Base-by-base conservation (phyloP, 1,140 invertebrate genomes). In the Drosophila murphyi region DNA sequence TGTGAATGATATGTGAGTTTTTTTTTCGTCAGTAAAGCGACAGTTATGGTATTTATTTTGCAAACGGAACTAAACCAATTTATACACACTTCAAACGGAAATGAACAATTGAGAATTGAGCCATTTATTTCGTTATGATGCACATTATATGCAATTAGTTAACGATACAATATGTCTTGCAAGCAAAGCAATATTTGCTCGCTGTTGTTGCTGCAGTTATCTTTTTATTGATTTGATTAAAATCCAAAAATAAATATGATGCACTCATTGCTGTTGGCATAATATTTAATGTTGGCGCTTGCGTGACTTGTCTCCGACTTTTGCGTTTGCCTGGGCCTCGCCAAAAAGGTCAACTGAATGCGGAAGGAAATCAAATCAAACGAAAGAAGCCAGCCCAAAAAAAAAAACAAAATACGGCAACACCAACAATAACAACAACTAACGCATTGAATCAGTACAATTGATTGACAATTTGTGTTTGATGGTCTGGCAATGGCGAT, bases 161-260 rank as follows among this genome's bases (percentile, higher is more conserved):
- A 41, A 41, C 8, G 39, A 41, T 41, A 41, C 10, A 2, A 41
- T 41, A 10, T 3, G n/a, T 3, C 2, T 10, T 41, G n/a, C 8
- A 41, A 41, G 39, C 3, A 20, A 20, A 43, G 32, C 31, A 10
- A 47, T 29, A 45, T 54, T 2, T 20, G 20, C 20, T 20, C 20
- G 20, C 20, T 20, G 39, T 63, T 54, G 60, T 68, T 62, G 60
- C 20, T 54, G 59, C n/a, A 59, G 47, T 31, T 12, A 32, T 64
- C 48, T 54, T 81, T 68, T 61, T 81, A 86, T 86, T 86, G 82
- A 86, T 86, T 86, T 78, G 82, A 86, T 86, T 82, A 73, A 72
- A 77, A 72, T 87, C 82, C 82, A 87, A 87, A 87, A 86, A 86
- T 86, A 86, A 86, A 85, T 56, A 75, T 86, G 78, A 81, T 86